A percentile compares a stretch with the other conserved stretches of the same genome.
phyloP scores from a whole-genome alignment of 30 jellyfish, hydroid and myxozoan genomes.

The Clytia hemisphaerica region DNA sequence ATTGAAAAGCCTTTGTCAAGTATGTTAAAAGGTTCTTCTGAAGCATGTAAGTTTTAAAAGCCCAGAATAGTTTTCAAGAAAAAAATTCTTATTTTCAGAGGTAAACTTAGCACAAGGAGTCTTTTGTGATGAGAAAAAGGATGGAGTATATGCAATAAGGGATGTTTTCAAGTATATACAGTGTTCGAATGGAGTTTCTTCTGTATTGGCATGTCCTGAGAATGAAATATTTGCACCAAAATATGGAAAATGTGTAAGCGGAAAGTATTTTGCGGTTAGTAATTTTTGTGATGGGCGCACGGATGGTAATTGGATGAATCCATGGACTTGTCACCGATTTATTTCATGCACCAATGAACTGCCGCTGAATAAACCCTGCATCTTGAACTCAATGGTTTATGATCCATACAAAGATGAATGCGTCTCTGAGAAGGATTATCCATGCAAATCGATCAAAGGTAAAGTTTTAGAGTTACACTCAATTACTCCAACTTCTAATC shows the following conservation, averaged over 20 bases:
- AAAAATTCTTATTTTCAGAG: no score
- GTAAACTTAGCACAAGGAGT: no score
- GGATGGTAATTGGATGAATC: slow-evolving; percentile 62
- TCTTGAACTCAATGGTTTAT: slow-evolving; percentile 44
- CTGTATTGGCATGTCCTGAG: slow-evolving; percentile 11
- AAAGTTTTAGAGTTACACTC: no score
- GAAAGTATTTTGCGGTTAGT: not conserved
- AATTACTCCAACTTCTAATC: no score
- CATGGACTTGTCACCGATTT: slow-evolving; percentile 85
- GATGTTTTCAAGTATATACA: slow-evolving; percentile 44
- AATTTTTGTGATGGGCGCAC: slow-evolving; percentile 45
- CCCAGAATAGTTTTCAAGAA: no score
- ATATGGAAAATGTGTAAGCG: not conserved
- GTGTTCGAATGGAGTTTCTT: slow-evolving; percentile 23
- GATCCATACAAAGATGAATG: slow-evolving; percentile 64
- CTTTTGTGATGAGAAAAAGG: no score
- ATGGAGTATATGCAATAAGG: slow-evolving; percentile 31
- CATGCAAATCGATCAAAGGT: slow-evolving; percentile 38
- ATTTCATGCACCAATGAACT: slow-evolving; percentile 50
- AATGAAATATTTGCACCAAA: slow-evolving; percentile 7
- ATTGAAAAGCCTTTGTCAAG: no score
- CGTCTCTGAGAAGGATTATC: slow-evolving; percentile 30
- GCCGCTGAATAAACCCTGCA: slow-evolving; percentile 57
- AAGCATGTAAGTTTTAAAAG: no score
- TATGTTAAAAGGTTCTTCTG: no score